phyloP scores from a whole-genome alignment of 2,888 invertebrate species.

The Halictus ligatus region DNA sequence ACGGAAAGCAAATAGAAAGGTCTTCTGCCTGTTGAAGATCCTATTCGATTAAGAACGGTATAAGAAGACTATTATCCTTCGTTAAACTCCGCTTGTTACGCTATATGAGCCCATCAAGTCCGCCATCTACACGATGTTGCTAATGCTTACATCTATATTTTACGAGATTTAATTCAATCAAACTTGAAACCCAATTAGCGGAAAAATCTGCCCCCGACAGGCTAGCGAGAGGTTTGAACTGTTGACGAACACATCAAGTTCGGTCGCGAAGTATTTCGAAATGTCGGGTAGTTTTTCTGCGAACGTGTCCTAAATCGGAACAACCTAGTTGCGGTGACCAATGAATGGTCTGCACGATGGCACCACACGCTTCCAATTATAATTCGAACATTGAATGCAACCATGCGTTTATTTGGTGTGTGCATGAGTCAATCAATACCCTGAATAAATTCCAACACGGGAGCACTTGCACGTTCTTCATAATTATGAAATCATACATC shows the following conservation, averaged over 20 bases:
- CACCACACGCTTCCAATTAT: no score
- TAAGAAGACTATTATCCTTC: background rate
- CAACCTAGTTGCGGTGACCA: no score
- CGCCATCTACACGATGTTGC: background rate
- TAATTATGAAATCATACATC: no score
- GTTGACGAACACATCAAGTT: background rate
- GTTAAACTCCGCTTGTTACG: background rate
- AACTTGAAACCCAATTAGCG: background rate
- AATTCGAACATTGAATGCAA: no score
- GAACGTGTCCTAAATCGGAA: no score
- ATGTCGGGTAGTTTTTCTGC: no score
- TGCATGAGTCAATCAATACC: no score
- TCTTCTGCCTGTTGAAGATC: background rate
- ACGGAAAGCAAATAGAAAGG: constrained; percentile 11
- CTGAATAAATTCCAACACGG: no score
- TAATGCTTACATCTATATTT: constrained; percentile 3
- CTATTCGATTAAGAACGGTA: background rate
- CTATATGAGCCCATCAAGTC: background rate
- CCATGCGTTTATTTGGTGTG: no score
- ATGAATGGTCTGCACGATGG: no score
- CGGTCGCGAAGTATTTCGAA: no score
- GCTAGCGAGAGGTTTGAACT: background rate
- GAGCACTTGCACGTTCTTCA: no score
- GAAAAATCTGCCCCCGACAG: background rate
- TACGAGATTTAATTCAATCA: background rate